These are phyloP conservation scores for Delphinapterus leucas DNA, from an alignment of 2,113 vertebrate species.

Conservation along the genomic window DNA sequence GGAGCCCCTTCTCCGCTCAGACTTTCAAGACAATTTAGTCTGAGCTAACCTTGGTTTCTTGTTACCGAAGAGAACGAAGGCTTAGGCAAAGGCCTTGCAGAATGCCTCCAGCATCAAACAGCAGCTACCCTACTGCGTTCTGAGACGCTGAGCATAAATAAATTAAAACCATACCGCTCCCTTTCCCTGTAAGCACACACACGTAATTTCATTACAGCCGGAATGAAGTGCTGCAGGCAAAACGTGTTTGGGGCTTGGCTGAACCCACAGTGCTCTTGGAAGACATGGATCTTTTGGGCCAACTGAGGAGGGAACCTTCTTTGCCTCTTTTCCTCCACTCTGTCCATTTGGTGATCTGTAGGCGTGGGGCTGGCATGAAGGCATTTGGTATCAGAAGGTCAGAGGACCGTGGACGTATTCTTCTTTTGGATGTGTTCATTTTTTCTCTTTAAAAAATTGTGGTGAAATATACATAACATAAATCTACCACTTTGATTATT, in stretches of 20 bases:
- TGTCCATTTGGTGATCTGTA: not conserved
- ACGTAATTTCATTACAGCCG: conserved; percentile 48
- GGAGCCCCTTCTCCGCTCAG: not conserved
- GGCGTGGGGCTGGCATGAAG: not conserved
- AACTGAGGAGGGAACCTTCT: not conserved
- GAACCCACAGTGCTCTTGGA: conserved; percentile 51
- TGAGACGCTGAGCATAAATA: not conserved
- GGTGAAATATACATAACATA: not conserved
- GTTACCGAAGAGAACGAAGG: not conserved
- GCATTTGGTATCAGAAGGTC: not conserved
- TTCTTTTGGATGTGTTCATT: not conserved
- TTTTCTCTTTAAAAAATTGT: not conserved
- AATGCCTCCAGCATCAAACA: not conserved
- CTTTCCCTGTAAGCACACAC: conserved; percentile 19
- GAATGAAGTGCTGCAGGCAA: conserved; percentile 32
- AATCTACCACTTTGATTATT: not conserved
- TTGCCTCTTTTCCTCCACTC: not conserved
- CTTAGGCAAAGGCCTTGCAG: not conserved
- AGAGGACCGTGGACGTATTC: not conserved
- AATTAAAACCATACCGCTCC: conserved; percentile 57
- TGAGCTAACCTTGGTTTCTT: conserved; percentile 38
- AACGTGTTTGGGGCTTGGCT: conserved; percentile 56
- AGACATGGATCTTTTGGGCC: not conserved
- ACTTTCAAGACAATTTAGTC: conserved; percentile 28
- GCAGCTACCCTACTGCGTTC: not conserved